phyloP scores from a whole-genome alignment of 2,797 vertebrate genomes.

The Lates japonicus region DNA sequence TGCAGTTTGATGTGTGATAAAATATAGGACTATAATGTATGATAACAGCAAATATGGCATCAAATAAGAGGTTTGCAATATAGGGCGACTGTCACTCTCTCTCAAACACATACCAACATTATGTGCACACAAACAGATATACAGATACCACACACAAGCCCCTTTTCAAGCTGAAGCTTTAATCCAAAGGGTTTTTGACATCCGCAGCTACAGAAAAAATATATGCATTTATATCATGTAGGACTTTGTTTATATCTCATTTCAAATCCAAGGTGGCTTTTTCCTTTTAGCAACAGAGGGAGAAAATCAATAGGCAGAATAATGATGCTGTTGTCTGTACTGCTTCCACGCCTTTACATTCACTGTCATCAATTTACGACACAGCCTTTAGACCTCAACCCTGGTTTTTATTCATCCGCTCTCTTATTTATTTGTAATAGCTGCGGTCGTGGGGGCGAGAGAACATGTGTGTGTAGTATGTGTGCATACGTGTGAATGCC shows the following conservation, averaged over 20 bases:
- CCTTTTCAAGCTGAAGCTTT: constrained; percentile 43
- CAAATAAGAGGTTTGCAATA: not conserved
- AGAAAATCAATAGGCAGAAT: constrained; percentile 84
- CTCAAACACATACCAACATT: constrained; percentile 10
- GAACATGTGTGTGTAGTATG: constrained; percentile 15
- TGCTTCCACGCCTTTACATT: constrained; percentile 64
- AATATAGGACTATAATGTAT: constrained; percentile 10
- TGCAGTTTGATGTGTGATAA: constrained; percentile 28
- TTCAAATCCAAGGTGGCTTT: constrained; percentile 70
- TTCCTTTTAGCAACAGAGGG: constrained; percentile 60
- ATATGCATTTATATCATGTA: constrained; percentile 62
- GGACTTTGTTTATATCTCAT: constrained; percentile 80
- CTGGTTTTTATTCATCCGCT: constrained; percentile 69
- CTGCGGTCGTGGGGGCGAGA: constrained; percentile 27
- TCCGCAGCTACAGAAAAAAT: constrained; percentile 46
- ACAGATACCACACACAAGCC: constrained; percentile 5
- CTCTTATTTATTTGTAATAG: constrained; percentile 62
- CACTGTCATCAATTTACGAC: constrained; percentile 75
- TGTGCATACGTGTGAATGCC: not conserved
- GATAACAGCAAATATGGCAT: not conserved
- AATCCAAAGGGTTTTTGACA: constrained; percentile 41
- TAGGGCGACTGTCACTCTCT: not conserved
- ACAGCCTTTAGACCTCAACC: constrained; percentile 59
- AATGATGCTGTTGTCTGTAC: constrained; percentile 76
- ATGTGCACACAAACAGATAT: not conserved